phyloP scores from a whole-genome alignment of 2,888 invertebrate species.

The Platycheirus rosarum region DNA sequence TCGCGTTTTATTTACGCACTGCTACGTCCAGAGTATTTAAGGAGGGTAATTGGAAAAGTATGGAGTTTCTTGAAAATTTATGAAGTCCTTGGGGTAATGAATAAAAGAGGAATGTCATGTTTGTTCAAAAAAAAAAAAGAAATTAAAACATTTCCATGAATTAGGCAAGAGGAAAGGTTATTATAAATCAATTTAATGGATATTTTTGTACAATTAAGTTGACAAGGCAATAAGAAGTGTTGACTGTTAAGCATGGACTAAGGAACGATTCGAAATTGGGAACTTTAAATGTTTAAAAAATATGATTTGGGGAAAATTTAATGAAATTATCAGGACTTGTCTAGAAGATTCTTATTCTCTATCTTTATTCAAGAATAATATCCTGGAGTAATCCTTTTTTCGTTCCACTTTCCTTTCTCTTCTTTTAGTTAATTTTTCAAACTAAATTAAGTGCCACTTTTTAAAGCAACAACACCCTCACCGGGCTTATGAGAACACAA shows the following conservation, averaged over 20 bases:
- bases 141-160: constrained; percentile 61
- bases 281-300: too few relatives aligned
- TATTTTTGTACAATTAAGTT: background rate
- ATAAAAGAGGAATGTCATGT: constrained; percentile 51
- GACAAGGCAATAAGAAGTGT: constrained; percentile 2
- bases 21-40: constrained; percentile 64
- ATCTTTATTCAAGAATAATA: too few relatives aligned
- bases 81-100: constrained; percentile 72
- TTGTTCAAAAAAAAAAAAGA: constrained; percentile 46
- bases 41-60: constrained; percentile 71
- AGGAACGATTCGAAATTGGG: too few relatives aligned
- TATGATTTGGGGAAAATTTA: too few relatives aligned
- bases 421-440: too few relatives aligned
- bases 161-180: constrained; percentile 27
- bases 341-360: too few relatives aligned
- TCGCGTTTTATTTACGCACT: constrained; percentile 73
- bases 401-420: too few relatives aligned
- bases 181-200: constrained; percentile 66
- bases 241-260: background rate
- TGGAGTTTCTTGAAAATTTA: constrained; percentile 66
- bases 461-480: constrained; percentile 17
- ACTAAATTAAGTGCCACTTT: constrained; percentile 23
- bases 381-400: too few relatives aligned
- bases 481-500: background rate
- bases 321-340: too few relatives aligned